Evolutionary conservation across 2,113 vertebrate genomes (phyloP).

Genomic region (Otolemur garnettii): DNA sequence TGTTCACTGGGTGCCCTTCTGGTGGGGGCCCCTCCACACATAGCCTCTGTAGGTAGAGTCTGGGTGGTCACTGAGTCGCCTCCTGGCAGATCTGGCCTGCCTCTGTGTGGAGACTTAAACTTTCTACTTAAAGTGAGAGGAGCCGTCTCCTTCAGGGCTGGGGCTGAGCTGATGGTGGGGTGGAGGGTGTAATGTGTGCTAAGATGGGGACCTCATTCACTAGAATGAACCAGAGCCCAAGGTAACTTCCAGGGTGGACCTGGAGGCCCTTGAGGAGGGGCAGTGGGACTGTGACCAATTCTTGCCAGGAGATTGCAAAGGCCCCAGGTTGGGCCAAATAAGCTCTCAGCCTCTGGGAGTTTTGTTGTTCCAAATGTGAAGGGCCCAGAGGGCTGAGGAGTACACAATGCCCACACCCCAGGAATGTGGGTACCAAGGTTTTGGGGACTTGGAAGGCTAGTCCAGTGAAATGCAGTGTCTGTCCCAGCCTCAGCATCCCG

Average conservation of each 20-base stretch:
- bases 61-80: accelerated
- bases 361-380: not conserved
- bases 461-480: accelerated
- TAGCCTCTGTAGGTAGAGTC: accelerated
- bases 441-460: accelerated
- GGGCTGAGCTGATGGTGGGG: accelerated
- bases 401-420: not conserved
- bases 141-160: accelerated
- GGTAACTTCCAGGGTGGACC: not conserved
- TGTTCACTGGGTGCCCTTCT: accelerated
- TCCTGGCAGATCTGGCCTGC: accelerated
- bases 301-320: no score
- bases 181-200: not conserved
- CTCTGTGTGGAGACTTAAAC: not conserved
- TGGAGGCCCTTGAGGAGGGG: accelerated
- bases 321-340: not conserved
- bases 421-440: accelerated
- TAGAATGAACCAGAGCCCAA: no score
- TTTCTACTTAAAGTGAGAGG: accelerated
- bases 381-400: accelerated
- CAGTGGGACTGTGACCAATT: accelerated
- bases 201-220: not conserved
- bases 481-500: accelerated
- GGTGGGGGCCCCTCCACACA: not conserved
- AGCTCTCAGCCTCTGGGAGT: accelerated